phyloP scores from a whole-genome alignment of 2,888 invertebrate genomes.

The Dryobotodes eremita region DNA sequence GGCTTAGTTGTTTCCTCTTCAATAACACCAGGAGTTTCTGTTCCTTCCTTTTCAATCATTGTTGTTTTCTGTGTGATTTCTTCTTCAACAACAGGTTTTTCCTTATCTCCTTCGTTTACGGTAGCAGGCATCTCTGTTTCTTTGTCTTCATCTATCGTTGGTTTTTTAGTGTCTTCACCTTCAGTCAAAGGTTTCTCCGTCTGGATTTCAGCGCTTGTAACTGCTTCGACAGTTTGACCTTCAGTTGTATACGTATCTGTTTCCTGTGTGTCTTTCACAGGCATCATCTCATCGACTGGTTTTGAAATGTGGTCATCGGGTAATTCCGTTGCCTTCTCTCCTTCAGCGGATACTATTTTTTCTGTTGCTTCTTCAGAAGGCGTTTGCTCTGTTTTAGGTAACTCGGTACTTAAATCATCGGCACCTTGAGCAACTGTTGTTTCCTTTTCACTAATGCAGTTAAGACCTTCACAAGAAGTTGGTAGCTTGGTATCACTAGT shows the following conservation, averaged over 20 bases:
- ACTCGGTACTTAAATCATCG: conserved; percentile 29
- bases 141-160: conserved; percentile 5
- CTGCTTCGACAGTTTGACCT: conserved; percentile 15
- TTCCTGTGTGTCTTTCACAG: conserved; percentile 35
- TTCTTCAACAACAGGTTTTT: conserved; percentile 37
- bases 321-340: conserved; percentile 11
- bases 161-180: conserved; percentile 19
- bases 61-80: conserved; percentile 25
- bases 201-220: conserved; percentile 26
- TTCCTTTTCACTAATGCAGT: conserved; percentile 67
- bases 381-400: conserved; percentile 37
- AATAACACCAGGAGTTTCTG: conserved; percentile 25
- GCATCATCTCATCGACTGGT: conserved; percentile 7
- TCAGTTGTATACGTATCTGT: conserved; percentile 39
- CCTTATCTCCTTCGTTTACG: conserved; percentile 5
- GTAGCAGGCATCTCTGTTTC: conserved; percentile 15
- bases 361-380: conserved; percentile 43
- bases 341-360: conserved; percentile 19
- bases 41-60: conserved; percentile 41
- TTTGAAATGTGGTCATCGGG: conserved; percentile 24
- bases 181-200: conserved; percentile 28
- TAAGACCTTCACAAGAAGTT: conserved; percentile 71
- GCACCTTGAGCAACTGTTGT: conserved; percentile 16
- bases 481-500: conserved; percentile 66
- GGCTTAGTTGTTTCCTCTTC: conserved; percentile 22